A percentile compares a stretch with the other conserved stretches of the same genome.
Evolutionary conservation across 2,113 vertebrate species (phyloP).

Genomic region (Chascanopsetta lugubris): DNA sequence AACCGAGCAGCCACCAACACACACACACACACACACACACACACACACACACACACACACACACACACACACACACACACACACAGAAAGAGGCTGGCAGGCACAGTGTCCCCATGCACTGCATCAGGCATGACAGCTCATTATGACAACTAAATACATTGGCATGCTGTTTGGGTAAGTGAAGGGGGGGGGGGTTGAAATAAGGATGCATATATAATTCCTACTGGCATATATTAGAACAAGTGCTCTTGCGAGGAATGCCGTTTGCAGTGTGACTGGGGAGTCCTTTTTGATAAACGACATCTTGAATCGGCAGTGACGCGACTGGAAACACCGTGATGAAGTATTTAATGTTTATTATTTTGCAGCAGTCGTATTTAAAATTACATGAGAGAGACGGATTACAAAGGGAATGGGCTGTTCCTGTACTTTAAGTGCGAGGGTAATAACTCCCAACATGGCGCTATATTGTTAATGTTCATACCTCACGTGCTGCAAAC

Average conservation of each 20-base stretch:
- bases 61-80: conserved; percentile 30
- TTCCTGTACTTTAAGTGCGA: conserved; percentile 15
- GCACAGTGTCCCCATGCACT: conserved; percentile 68
- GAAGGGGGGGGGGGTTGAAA: conserved; percentile 52
- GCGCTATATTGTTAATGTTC: conserved; percentile 29
- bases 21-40: conserved; percentile 26
- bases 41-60: conserved; percentile 7
- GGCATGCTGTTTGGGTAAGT: conserved; percentile 70
- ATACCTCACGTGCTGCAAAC: conserved; percentile 44
- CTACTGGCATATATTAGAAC: conserved; percentile 70
- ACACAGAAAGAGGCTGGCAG: conserved; percentile 61
- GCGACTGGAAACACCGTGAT: conserved; percentile 61
- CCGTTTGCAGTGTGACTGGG: conserved; percentile 56
- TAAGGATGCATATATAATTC: conserved; percentile 74
- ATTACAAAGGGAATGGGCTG: conserved; percentile 44
- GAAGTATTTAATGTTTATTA: conserved; percentile 70
- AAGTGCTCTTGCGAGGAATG: conserved; percentile 64
- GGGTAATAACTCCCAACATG: conserved; percentile 30
- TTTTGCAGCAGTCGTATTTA: conserved; percentile 46
- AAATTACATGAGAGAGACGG: conserved; percentile 43
- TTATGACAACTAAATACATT: conserved; percentile 82
- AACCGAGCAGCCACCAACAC: conserved; percentile 7
- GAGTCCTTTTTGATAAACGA: conserved; percentile 72
- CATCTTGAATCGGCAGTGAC: conserved; percentile 70
- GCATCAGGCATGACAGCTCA: conserved; percentile 77